Conservation (phyloP, 2,888 invertebrate species). For the Drosophila cyrtoloma region DNA sequence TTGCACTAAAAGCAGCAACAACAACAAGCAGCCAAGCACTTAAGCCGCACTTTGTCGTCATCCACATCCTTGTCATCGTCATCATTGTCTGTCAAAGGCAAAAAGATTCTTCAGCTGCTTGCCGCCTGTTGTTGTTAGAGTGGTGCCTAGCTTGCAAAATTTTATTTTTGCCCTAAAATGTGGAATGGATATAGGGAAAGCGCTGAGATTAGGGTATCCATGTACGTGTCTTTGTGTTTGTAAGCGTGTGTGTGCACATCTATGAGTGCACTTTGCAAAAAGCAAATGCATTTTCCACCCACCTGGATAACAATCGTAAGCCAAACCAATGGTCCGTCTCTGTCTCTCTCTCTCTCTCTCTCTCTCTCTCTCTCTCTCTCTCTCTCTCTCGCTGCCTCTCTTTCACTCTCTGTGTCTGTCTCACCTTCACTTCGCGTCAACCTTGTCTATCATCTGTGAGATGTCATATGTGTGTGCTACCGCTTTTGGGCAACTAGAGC, state of each 20-base stretch:
- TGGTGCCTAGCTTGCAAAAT: constrained; percentile 40
- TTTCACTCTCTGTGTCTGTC: neutral
- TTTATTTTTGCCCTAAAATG: constrained; percentile 17
- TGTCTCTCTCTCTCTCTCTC: neutral
- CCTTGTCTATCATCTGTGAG: constrained; percentile 3
- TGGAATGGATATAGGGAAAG: neutral
- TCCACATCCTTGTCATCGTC: constrained; percentile 44
- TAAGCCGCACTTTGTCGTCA: constrained; percentile 60
- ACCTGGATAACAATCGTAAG: constrained; percentile 6
- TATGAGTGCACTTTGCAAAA: constrained; percentile 42
- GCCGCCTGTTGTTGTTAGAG: constrained; percentile 29
- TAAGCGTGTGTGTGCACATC: neutral
- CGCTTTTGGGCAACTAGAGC: constrained; percentile 53
- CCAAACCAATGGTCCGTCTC: neutral
- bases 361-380: neutral
- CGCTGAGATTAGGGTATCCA: neutral
- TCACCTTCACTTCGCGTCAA: constrained; percentile 12
- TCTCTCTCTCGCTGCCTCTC: neutral
- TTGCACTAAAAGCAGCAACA: constrained; percentile 50
- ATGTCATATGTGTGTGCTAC: constrained; percentile 9
- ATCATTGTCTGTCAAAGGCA: constrained; percentile 51
- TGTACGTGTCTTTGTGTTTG: neutral
- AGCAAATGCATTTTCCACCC: constrained; percentile 4
- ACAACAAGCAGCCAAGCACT: constrained; percentile 40
- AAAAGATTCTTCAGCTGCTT: constrained; percentile 44